Evolutionary conservation across 2,113 vertebrate genomes (phyloP).

Genomic region (Heliornis fulica): DNA sequence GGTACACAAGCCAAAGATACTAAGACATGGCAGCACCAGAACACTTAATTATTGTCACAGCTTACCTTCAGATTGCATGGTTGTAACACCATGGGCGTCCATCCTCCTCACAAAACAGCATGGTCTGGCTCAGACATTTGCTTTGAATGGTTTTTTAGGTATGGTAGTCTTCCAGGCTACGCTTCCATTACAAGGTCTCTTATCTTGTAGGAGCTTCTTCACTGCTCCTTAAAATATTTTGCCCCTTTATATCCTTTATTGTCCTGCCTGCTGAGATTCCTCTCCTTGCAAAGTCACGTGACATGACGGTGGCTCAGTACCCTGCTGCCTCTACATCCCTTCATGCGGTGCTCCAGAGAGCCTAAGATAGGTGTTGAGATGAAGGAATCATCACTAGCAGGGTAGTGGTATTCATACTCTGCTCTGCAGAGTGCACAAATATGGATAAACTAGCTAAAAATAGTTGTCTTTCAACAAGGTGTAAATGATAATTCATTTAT

Average conservation of each 20-base stretch:
- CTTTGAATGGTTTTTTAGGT: not conserved
- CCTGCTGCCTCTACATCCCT: not conserved
- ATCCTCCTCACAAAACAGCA: not conserved
- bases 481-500: too few relatives aligned
- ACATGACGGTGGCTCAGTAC: not conserved
- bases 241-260: not conserved
- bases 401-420: not conserved
- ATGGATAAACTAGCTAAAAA: not conserved
- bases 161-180: not conserved
- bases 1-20: not conserved
- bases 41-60: not conserved
- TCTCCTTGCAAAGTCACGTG: not conserved
- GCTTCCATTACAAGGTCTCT: not conserved
- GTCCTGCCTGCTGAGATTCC: not conserved
- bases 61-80: not conserved
- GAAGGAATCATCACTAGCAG: not conserved
- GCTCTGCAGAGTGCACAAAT: not conserved
- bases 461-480: not conserved
- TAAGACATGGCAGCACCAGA: not conserved
- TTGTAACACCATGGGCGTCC: not conserved
- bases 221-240: not conserved
- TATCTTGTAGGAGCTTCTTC: not conserved
- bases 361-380: not conserved
- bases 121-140: not conserved
- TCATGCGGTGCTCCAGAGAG: not conserved